Evolutionary conservation across 2,888 invertebrate species (phyloP), one percentile per base, ranked within the genome.

Genomic region (Allophyes oxyacanthae): DNA sequence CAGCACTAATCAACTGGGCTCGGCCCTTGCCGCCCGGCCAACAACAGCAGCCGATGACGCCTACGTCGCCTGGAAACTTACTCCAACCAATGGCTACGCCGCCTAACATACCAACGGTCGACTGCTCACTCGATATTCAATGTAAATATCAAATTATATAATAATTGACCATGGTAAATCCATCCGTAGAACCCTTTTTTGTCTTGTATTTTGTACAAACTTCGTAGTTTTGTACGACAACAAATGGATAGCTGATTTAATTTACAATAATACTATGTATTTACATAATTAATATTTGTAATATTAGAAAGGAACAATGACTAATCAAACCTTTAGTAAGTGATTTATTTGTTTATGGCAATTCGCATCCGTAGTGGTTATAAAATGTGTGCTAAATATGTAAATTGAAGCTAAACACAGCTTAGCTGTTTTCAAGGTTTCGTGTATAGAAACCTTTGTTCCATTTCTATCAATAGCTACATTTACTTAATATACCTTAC

Each of bases 1-100:
- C 97, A 82, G 97, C 97, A 81, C 96, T 97, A 86, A 97, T 97
- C 84, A 96, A 96, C 88, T 96, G 96, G 96, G 95, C 95, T 77
- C 95, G 86, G 90, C 96, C 88, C 86, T 93, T 82, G 75, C 85
- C 86, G 44, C 87, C 88, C 54, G 86, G 83, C 42, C 85, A 82
- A 78, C 88, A 83, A 81, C 88, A 84, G 72, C 86, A 90, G 75
- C 87, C 87, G 70, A 85, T 88, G 79, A 79, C 89, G 63, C 89
- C 91, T 43, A 78, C 79, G 43, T 79, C 82, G 34, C 64, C 60
- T 8, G 69, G 69, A 20, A 72, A 54, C 59, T 41, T 74, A 60
- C 65, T 75, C 55, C 83, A 82, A 67, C 80, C 79, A 43, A 62
- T 81, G 72, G 70, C 78, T 44, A 83, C 89, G 62, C 85, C 86